Percentiles rank a stretch among this genome's conserved stretches.
These are phyloP conservation scores for Chelonoidis abingdonii DNA, from an alignment of 2,113 vertebrate genomes.

Conservation along the genomic window DNA sequence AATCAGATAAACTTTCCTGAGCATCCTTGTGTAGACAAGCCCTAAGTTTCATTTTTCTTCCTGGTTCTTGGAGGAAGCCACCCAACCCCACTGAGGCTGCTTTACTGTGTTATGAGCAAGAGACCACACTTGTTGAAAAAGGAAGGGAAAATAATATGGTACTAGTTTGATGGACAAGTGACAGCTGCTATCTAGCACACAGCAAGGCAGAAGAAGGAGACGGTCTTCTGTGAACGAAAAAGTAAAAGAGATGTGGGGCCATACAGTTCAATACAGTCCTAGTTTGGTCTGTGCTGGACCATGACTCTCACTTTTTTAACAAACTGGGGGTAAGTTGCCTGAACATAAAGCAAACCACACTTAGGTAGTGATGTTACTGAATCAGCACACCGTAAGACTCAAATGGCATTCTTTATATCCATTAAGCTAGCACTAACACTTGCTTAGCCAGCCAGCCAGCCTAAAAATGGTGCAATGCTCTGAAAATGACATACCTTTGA, in stretches of 20 bases:
- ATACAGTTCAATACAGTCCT: neutral
- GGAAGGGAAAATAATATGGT: neutral
- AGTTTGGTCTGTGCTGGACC: neutral
- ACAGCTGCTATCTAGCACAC: neutral
- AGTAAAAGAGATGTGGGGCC: neutral
- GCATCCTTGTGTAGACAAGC: neutral
- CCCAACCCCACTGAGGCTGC: neutral
- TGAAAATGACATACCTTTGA: neutral
- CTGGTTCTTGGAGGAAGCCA: neutral
- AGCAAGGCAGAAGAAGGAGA: neutral
- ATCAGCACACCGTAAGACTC: neutral
- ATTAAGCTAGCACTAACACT: neutral
- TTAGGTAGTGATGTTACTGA: neutral
- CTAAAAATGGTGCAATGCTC: neutral
- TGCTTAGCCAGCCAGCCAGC: rapidly evolving
- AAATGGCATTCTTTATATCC: neutral
- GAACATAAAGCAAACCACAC: neutral
- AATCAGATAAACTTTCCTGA: neutral
- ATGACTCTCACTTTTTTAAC: neutral
- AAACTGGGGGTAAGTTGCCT: neutral
- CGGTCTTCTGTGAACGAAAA: neutral
- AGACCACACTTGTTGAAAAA: neutral
- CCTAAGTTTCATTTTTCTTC: neutral
- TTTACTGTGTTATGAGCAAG: neutral
- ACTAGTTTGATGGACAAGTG: neutral